Evolutionary conservation across 2,888 invertebrate species (phyloP).

Genomic region (Ametastegia equiseti): DNA sequence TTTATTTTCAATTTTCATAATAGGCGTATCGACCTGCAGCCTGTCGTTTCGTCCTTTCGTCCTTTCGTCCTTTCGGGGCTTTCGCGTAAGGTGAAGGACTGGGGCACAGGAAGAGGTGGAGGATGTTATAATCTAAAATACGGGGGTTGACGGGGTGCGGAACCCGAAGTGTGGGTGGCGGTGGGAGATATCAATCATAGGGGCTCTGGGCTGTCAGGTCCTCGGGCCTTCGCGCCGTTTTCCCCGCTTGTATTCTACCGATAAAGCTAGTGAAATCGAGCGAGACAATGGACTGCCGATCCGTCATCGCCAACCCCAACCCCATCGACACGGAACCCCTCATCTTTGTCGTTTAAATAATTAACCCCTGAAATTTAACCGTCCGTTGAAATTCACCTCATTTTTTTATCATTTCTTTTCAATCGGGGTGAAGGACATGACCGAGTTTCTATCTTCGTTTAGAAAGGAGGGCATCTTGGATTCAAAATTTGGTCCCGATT

Average conservation of each 20-base stretch:
- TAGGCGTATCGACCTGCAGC: slow-evolving; percentile 62
- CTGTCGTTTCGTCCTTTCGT: not conserved
- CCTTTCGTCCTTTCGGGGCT: slow-evolving; percentile 10
- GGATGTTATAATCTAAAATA: slow-evolving; percentile 62
- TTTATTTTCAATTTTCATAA: slow-evolving; percentile 67
- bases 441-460: not conserved
- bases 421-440: not conserved
- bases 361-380: slow-evolving; percentile 30
- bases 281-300: slow-evolving; percentile 51
- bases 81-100: not conserved
- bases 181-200: slow-evolving; percentile 65
- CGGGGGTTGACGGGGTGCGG: slow-evolving; percentile 43
- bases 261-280: slow-evolving; percentile 64
- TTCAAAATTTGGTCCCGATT: no score
- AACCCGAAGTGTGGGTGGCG: slow-evolving; percentile 21
- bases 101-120: slow-evolving; percentile 6
- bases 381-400: not conserved
- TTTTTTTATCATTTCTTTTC: not conserved
- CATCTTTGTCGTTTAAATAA: slow-evolving; percentile 45
- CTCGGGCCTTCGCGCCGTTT: slow-evolving; percentile 34
- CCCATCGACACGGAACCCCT: not conserved
- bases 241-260: slow-evolving; percentile 32
- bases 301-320: slow-evolving; percentile 19
- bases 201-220: slow-evolving; percentile 63
- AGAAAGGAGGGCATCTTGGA: no score